A percentile compares a stretch with the other conserved stretches of the same genome.
Conservation (phyloP, 2,113 vertebrate species). For the Romanogobio albipinnatus region DNA sequence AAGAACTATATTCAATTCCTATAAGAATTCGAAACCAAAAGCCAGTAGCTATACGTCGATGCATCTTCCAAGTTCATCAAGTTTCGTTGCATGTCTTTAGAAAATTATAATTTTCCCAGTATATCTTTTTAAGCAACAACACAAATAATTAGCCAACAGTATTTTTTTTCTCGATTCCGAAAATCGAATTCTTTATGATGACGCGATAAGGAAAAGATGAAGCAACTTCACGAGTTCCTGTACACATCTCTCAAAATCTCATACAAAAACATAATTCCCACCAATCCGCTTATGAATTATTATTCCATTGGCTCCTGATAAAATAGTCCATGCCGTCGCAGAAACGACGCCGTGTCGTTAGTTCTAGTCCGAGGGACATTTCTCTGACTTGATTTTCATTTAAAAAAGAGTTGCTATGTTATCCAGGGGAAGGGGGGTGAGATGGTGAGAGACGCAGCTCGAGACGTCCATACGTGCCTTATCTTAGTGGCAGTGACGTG, state of each 20-base stretch:
- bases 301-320: background rate
- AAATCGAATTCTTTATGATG: background rate
- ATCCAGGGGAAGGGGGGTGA: conserved; percentile 62
- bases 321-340: background rate
- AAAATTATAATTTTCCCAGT: background rate
- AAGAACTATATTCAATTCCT: background rate
- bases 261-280: background rate
- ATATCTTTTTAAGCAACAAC: background rate
- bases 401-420: conserved; percentile 66
- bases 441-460: conserved; percentile 77
- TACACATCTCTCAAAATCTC: background rate
- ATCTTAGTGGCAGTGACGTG: conserved; percentile 81
- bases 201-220: background rate
- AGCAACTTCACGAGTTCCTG: background rate
- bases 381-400: conserved; percentile 69
- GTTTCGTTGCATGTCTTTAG: background rate
- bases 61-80: background rate
- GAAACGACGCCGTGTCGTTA: conserved; percentile 57
- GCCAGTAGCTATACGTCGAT: background rate
- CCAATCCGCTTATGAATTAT: background rate
- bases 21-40: background rate
- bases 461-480: conserved; percentile 78
- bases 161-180: background rate
- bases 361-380: conserved; percentile 70
- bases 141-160: background rate